Base-by-base conservation (phyloP, 2,113 vertebrate species). In the human (Homo sapiens) region DNA sequence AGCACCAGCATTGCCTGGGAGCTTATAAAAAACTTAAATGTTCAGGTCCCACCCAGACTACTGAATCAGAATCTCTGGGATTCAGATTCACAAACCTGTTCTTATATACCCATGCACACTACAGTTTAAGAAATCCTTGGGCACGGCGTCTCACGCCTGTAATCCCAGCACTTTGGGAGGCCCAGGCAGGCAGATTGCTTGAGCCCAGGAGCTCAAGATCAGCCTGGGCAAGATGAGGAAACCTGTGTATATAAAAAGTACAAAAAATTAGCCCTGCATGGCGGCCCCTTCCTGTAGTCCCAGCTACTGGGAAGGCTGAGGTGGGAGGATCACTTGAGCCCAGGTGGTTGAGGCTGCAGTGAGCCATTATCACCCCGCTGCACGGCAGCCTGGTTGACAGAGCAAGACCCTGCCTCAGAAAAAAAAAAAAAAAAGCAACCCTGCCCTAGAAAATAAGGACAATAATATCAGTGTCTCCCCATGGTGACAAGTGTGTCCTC, bases 51-150 rank as follows among this genome's bases (percentile, higher is more conserved):
- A 11, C 50, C 40, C 13, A 40, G 32, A n/a, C 35, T 48, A 0
- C 10, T 20, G 66, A 72, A 66, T 55, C 35, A 68, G 68, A 57
- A 22, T 9, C 43, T 61, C 50, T 32, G 43, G 43, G 35, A 25
- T 12, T 0, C 4, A 48, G 16, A 16, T 3, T 2, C 25, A 8
- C 1, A 8, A 8, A 3, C 50, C 90, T 81, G 38, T 45, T 35
- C 80, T 13, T 0, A n/a, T 9, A 32, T 8, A 11, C n/a, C 8
- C 52, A n/a, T 12, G 8, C 6, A 20, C 23, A 0, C 30, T 18
- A 9, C 50, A 16, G 11, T 11, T 57, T n/a, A 10, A 61, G 72
- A 75, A 79, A 25, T 0, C 66, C 66, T 68, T 1, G 16, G 64
- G 16, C 6, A 68, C 2, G 14, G 66, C 7, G 66, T 14, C 66